These are phyloP conservation scores for Propithecus perrieri DNA, from an alignment of 2,797 vertebrate genomes.

Conservation along the genomic window DNA sequence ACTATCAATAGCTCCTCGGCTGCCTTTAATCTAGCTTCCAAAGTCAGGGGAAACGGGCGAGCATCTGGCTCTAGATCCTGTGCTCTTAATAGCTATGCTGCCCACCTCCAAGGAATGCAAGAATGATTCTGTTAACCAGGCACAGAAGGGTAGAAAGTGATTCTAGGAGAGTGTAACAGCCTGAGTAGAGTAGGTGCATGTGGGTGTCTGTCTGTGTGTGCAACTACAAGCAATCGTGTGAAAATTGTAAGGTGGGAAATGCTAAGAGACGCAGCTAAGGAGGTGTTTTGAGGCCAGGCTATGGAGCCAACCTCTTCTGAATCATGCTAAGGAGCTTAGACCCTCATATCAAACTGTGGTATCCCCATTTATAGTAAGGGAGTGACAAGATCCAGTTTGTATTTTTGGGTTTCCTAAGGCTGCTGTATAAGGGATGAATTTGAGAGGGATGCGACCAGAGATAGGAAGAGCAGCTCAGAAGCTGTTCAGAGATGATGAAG, in stretches of 20 bases:
- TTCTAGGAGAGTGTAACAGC: neutral
- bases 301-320: neutral
- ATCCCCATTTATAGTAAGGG: neutral
- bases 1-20: neutral
- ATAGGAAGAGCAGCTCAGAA: neutral
- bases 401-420: slow-evolving; percentile 18
- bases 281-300: neutral
- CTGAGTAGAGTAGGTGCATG: neutral
- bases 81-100: neutral
- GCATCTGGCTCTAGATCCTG: neutral
- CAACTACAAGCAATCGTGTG: neutral
- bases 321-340: slow-evolving; percentile 19
- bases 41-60: neutral
- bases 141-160: neutral
- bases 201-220: neutral
- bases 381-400: neutral
- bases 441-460: neutral
- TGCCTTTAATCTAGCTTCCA: neutral
- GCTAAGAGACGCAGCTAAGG: neutral
- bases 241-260: neutral
- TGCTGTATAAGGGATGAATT: neutral
- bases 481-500: neutral
- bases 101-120: neutral
- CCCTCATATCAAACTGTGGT: neutral
- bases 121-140: neutral